Percentiles rank a stretch among this genome's conserved stretches.
Conservation (phyloP, 1,140 invertebrate species). For the Elysia chlorotica region DNA sequence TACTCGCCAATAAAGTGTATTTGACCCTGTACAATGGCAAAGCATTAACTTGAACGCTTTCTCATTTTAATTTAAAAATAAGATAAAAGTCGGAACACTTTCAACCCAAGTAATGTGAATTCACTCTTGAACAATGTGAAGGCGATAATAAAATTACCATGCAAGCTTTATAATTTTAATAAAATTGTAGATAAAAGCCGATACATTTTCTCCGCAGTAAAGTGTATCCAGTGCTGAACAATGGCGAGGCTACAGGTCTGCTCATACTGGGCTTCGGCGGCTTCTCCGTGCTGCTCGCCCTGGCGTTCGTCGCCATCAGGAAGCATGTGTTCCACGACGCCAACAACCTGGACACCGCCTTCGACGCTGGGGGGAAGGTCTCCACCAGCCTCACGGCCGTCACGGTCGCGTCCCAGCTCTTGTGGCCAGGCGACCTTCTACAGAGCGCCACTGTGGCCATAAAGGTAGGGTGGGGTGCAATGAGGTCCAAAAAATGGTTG, state of each 20-base stretch:
- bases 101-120: too few relatives aligned
- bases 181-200: too few relatives aligned
- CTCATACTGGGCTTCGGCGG: conserved; percentile 50
- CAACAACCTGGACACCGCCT: conserved; percentile 54
- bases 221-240: conserved; percentile 31
- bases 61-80: too few relatives aligned
- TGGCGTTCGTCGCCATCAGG: conserved; percentile 44
- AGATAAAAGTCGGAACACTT: too few relatives aligned
- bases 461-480: conserved; percentile 31
- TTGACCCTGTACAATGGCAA: too few relatives aligned
- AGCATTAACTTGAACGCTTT: too few relatives aligned
- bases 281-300: conserved; percentile 47
- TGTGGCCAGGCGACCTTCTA: conserved; percentile 47
- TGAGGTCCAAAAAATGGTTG: not conserved
- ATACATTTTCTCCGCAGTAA: conserved; percentile 3
- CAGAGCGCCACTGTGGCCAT: conserved; percentile 46
- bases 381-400: conserved; percentile 46
- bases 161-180: too few relatives aligned
- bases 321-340: conserved; percentile 51
- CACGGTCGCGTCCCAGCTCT: conserved; percentile 44
- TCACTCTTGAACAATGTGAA: too few relatives aligned
- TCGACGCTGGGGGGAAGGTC: conserved; percentile 58
- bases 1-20: too few relatives aligned
- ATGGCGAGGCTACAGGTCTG: conserved; percentile 38
- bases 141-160: too few relatives aligned